Percentiles rank a stretch among this genome's conserved stretches.
These are phyloP conservation scores for Engraulis encrasicolus DNA, from an alignment of 2,113 vertebrate species.

Conservation along the genomic window DNA sequence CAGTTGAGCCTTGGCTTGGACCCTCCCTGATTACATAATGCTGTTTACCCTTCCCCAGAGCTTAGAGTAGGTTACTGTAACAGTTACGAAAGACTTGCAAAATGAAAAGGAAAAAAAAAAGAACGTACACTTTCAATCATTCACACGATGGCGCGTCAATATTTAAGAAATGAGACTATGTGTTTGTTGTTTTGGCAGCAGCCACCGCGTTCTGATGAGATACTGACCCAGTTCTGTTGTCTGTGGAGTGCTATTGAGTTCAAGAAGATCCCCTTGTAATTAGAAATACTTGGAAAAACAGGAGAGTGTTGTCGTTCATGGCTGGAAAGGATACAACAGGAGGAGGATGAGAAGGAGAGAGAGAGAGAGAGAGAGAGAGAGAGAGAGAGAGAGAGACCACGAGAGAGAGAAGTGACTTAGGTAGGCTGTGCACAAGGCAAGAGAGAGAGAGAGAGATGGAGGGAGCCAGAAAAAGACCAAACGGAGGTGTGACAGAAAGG, in stretches of 20 bases:
- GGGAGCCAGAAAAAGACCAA: not conserved
- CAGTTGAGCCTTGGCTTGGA: not conserved
- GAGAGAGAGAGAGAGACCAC: not conserved
- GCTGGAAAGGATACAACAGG: not conserved
- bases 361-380: not conserved
- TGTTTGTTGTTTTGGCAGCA: not conserved
- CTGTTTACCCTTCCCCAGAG: not conserved
- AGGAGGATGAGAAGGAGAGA: not conserved
- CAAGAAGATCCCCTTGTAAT: not conserved
- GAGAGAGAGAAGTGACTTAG: too few relatives aligned
- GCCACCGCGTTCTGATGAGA: not conserved
- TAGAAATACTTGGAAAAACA: not conserved
- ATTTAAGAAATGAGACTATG: not conserved
- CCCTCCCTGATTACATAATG: not conserved
- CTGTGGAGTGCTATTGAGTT: not conserved
- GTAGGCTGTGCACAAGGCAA: too few relatives aligned
- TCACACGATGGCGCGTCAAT: too few relatives aligned
- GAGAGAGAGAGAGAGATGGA: not conserved
- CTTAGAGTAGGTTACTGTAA: not conserved
- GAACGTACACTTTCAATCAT: too few relatives aligned
- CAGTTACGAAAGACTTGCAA: not conserved
- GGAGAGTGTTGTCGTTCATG: not conserved
- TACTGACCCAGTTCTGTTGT: not conserved
- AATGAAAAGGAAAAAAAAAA: not conserved
- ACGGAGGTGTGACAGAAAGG: not conserved